Evolutionary conservation across 2,113 vertebrate genomes (phyloP).

Genomic region (Calidris pygmaea): DNA sequence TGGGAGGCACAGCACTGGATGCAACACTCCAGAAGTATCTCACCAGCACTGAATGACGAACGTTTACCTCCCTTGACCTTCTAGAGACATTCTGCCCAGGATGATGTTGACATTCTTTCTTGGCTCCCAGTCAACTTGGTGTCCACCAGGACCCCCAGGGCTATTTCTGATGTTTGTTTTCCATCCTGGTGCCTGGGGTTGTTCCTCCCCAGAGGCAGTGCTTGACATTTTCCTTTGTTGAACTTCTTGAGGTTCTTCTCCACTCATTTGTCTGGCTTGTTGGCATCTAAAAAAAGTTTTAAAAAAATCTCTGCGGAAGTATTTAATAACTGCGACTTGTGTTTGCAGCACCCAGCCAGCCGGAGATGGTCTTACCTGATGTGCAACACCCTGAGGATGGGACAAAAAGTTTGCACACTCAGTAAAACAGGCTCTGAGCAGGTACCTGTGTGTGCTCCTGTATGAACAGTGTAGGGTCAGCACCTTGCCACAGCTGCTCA

Average conservation of each 20-base stretch:
- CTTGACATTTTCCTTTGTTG: neutral
- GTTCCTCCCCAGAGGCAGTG: neutral
- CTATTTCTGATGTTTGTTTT: neutral
- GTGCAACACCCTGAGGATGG: no score
- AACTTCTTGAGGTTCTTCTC: neutral
- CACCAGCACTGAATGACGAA: neutral
- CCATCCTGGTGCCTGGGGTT: neutral
- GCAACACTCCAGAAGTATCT: neutral
- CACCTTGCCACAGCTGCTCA: accelerated
- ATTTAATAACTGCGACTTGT: neutral
- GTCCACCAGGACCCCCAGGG: neutral
- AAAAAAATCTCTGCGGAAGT: neutral
- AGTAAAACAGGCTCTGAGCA: accelerated
- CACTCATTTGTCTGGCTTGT: neutral
- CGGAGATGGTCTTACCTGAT: neutral
- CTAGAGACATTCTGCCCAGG: neutral
- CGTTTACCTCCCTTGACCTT: neutral
- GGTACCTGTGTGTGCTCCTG: no score
- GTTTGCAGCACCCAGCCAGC: neutral
- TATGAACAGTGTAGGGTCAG: neutral
- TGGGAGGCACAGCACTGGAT: neutral
- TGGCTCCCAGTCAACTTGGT: neutral
- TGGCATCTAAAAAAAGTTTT: neutral
- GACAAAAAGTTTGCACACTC: neutral
- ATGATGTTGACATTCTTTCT: neutral